These are phyloP conservation scores for Scolopax mira DNA, from an alignment of 2,113 vertebrate genomes.

Conservation along the genomic window DNA sequence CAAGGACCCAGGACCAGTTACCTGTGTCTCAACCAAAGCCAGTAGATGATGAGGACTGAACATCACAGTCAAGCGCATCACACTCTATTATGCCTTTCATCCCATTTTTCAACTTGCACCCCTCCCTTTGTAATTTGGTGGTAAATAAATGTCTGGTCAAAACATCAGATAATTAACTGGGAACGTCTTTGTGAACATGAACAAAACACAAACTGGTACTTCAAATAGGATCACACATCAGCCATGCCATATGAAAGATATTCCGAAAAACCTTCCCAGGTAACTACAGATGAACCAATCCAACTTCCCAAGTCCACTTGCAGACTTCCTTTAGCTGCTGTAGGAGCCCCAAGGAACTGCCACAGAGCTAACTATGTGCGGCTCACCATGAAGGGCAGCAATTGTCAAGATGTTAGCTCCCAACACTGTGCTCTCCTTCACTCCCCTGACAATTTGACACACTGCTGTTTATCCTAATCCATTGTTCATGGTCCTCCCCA, in stretches of 20 bases:
- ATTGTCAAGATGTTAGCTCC: neutral
- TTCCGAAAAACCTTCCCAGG: neutral
- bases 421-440: neutral
- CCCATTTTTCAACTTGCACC: neutral
- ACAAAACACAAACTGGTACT: neutral
- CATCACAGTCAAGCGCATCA: neutral
- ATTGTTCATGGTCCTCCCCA: constrained; percentile 64
- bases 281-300: neutral
- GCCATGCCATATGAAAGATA: neutral
- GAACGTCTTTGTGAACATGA: neutral
- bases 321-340: neutral
- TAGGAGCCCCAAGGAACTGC: neutral
- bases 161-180: neutral
- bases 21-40: neutral
- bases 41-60: neutral
- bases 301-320: neutral
- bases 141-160: constrained; percentile 6
- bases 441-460: constrained; percentile 42
- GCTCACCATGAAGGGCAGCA: neutral
- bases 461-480: constrained; percentile 54
- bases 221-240: neutral
- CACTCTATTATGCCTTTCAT: neutral
- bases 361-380: neutral
- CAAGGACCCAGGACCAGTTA: neutral
- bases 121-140: constrained; percentile 16